A percentile compares a stretch with the other conserved stretches of the same genome.
phyloP scores from a whole-genome alignment of 2,797 vertebrate genomes.

The Artibeus lituratus region DNA sequence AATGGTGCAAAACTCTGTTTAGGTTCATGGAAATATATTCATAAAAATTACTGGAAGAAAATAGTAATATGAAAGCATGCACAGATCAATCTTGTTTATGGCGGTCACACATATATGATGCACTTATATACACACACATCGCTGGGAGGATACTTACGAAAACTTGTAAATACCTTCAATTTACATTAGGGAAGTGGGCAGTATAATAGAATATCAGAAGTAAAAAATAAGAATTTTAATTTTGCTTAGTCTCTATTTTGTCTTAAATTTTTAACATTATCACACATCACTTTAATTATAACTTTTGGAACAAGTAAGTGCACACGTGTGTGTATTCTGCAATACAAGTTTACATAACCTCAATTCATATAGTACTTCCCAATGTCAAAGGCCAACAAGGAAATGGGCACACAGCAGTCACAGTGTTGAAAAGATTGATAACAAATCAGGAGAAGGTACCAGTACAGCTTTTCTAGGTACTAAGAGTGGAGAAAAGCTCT shows the following conservation, averaged over 20 bases:
- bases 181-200: background rate
- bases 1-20: background rate
- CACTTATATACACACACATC: background rate
- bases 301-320: background rate
- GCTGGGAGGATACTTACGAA: background rate
- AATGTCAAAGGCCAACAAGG: background rate
- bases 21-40: background rate
- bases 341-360: background rate
- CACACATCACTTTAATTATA: background rate
- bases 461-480: background rate
- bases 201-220: background rate
- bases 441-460: background rate
- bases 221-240: background rate
- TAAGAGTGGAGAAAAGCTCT: background rate
- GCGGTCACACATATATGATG: background rate
- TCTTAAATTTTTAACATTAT: background rate
- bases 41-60: background rate
- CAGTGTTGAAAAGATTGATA: background rate
- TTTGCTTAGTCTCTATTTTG: background rate
- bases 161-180: background rate
- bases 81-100: background rate
- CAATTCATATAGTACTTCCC: background rate
- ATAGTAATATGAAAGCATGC: background rate
- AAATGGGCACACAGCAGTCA: background rate
- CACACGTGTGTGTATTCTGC: background rate